Percentiles rank a stretch among this genome's conserved stretches.
phyloP scores from a whole-genome alignment of 37 sponge, comb jelly and placozoan species.

The Mnemiopsis leidyi region DNA sequence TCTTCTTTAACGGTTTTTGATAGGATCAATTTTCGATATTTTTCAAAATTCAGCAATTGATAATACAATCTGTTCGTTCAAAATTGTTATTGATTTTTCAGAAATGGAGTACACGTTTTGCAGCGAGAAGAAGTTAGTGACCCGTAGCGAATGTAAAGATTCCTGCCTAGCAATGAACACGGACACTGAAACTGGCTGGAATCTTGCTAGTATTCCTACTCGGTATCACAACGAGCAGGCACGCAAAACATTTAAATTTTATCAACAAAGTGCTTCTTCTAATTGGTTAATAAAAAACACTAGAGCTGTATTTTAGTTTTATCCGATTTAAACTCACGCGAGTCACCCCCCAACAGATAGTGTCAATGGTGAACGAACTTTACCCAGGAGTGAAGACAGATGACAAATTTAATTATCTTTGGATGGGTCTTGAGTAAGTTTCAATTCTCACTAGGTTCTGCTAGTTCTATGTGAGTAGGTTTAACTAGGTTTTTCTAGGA shows the following conservation, averaged over 20 bases:
- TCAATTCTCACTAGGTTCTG: too few species aligned
- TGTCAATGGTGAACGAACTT: not conserved
- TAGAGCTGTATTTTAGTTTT: too few species aligned
- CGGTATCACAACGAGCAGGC: not conserved
- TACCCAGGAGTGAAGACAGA: not conserved
- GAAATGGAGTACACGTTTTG: not conserved
- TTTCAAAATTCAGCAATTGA: too few species aligned
- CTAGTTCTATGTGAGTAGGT: too few species aligned
- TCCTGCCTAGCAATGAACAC: not conserved
- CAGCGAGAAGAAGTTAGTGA: not conserved
- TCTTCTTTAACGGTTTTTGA: not conserved
- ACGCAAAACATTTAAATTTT: too few species aligned
- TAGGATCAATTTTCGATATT: not conserved
- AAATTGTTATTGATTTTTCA: not conserved
- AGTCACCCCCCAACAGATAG: not conserved
- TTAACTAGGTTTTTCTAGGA: too few species aligned
- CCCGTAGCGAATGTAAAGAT: not conserved
- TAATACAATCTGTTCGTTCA: too few species aligned
- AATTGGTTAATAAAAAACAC: too few species aligned
- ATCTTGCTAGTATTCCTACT: not conserved
- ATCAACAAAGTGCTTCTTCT: too few species aligned
- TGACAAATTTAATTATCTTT: not conserved
- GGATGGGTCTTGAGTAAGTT: conserved; percentile 25
- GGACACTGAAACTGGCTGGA: not conserved
- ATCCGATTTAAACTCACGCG: too few species aligned